Base-by-base conservation (phyloP, 1,140 invertebrate genomes). In the Pararge aegeria region DNA sequence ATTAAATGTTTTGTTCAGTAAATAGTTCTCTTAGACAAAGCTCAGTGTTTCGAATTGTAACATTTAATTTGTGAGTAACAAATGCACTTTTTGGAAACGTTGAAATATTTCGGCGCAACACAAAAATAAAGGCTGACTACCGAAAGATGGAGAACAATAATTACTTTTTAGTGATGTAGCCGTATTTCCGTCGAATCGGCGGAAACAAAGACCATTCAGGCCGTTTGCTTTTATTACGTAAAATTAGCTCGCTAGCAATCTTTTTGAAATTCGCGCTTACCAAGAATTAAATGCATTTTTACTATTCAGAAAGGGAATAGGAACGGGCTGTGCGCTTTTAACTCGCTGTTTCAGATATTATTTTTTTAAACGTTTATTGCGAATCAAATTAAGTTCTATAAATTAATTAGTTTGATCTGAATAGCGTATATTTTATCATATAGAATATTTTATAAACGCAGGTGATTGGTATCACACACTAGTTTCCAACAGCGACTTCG, bases 231-330 rank as follows among this genome's bases (percentile, higher is more conserved):
- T 60, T 65, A 55, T 55, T 60, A 51, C 48, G 48, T 18, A 42
- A 60, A 65, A 65, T 64, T 64, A 64, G 50, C 46, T 27, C 51
- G 42, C 50, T 46, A 44, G 61, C 55, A 58, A 57, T 64, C 44
- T 64, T 63, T 64, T 63, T 56, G 55, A 42, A 42, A 30, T 46
- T 40, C 38, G 46, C 34, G 51, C 34, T 61, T 55, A 37, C 58
- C 30, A 55, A 61, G 49, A 60, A 60, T 55, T 54, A 49, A 61
- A 61, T 61, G 58, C 42, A 54, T 61, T 55, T 49, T 34, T 48
- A 54, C 50, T 48, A 46, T 60, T 54, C 57, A 53, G 44, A 19
- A 46, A 61, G 42, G 42, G 38, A 48, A 55, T 54, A 53, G 30
- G 18, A 16, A 42, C 40, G 44, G 44, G 20, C 44, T n/a, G 44